Percentiles rank a stretch among this genome's conserved stretches.
These are phyloP conservation scores for Dorcus hopei DNA, from an alignment of 2,888 invertebrate genomes.

Conservation along the genomic window DNA sequence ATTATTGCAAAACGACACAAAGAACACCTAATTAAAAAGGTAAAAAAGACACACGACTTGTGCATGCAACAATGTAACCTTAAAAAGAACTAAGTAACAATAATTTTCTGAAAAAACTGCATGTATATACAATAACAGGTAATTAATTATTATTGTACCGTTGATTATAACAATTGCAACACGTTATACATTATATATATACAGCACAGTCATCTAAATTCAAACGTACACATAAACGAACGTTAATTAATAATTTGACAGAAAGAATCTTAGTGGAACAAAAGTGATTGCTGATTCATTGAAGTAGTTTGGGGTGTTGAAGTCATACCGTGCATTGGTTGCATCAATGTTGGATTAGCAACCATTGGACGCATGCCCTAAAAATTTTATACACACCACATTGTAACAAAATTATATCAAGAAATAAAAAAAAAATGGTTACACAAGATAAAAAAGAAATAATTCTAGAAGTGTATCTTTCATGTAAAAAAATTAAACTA, in stretches of 20 bases:
- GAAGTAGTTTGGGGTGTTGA: slow-evolving; percentile 38
- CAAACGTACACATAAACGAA: slow-evolving; percentile 11
- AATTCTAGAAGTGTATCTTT: too few relatives aligned
- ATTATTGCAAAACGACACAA: slow-evolving; percentile 2
- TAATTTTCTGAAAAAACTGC: slow-evolving; percentile 25
- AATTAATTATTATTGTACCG: slow-evolving; percentile 33
- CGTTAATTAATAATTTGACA: slow-evolving; percentile 9
- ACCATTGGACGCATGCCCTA: slow-evolving; percentile 45
- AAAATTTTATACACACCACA: slow-evolving; percentile 11
- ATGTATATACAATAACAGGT: slow-evolving; percentile 30
- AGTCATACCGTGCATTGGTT: slow-evolving; percentile 38
- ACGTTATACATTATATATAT: slow-evolving; percentile 30
- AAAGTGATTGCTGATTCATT: slow-evolving; percentile 42
- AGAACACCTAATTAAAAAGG: slow-evolving; percentile 11
- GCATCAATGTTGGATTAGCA: slow-evolving; percentile 36
- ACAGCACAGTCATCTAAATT: slow-evolving; percentile 24
- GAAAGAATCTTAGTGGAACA: slow-evolving; percentile 38
- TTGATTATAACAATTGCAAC: slow-evolving; percentile 32
- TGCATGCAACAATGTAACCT: slow-evolving; percentile 5
- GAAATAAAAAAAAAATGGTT: too few relatives aligned
- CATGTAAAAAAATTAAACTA: too few relatives aligned
- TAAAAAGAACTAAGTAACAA: slow-evolving; percentile 4
- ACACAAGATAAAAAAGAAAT: too few relatives aligned
- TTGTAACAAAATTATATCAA: too few relatives aligned
- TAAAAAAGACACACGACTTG: slow-evolving; percentile 5